Evolutionary conservation across 2,888 invertebrate genomes (phyloP).

Genomic region (Lepidocyrtoides sp.): DNA sequence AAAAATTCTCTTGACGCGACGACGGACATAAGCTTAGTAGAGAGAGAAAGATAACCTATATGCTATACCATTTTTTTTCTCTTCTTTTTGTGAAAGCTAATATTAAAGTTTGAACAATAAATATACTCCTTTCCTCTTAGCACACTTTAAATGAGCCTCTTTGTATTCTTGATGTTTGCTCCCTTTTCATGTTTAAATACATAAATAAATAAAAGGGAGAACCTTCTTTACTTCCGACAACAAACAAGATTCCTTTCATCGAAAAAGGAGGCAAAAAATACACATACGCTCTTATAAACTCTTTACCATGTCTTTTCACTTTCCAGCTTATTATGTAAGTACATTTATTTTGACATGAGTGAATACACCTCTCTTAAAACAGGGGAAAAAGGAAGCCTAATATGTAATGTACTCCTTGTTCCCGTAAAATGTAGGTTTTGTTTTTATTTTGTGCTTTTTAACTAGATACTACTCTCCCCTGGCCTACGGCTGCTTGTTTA

Average conservation of each 20-base stretch:
- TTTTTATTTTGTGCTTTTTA: conserved; percentile 40
- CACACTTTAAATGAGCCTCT: conserved; percentile 62
- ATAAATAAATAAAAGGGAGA: conserved; percentile 59
- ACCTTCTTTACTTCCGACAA: conserved; percentile 59
- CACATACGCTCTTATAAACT: conserved; percentile 5
- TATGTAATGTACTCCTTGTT: conserved; percentile 9
- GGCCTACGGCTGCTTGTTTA: conserved; percentile 26
- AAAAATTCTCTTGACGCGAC: conserved; percentile 1
- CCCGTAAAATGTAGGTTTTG: conserved; percentile 11
- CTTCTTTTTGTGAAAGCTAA: conserved; percentile 38
- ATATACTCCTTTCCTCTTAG: conserved; percentile 31
- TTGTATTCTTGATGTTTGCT: conserved; percentile 65
- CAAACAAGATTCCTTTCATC: conserved; percentile 63
- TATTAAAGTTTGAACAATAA: conserved; percentile 56
- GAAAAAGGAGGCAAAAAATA: conserved; percentile 28
- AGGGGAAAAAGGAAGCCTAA: not conserved
- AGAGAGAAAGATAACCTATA: conserved; percentile 2
- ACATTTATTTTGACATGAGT: conserved; percentile 60
- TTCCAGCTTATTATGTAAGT: conserved; percentile 58
- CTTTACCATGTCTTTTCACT: conserved; percentile 42
- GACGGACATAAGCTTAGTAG: not conserved
- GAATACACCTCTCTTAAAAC: conserved; percentile 37
- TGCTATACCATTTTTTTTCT: not conserved
- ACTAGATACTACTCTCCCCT: not conserved
- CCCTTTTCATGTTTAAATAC: conserved; percentile 64